These are phyloP conservation scores for Tanypteryx hageni DNA, from an alignment of 2,888 invertebrate species.

Conservation along the genomic window DNA sequence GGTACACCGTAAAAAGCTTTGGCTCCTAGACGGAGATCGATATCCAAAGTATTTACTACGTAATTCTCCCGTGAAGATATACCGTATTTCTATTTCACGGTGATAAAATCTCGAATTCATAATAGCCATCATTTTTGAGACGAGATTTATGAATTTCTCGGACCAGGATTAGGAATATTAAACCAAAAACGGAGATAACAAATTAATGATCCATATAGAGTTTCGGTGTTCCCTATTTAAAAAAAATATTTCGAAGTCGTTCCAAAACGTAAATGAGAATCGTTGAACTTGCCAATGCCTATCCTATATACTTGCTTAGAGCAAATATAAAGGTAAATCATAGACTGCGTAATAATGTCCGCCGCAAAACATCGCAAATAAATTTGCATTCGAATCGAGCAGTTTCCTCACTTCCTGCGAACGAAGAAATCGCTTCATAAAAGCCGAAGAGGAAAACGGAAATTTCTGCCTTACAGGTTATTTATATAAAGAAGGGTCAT, in stretches of 20 bases:
- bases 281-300: neutral
- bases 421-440: conserved; percentile 5
- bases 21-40: neutral
- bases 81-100: no score
- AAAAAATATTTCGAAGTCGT: neutral
- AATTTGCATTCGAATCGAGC: neutral
- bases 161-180: no score
- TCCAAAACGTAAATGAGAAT: neutral
- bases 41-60: neutral
- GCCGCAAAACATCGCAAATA: neutral
- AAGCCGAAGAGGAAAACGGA: neutral
- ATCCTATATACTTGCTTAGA: neutral
- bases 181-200: no score
- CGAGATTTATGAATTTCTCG: no score
- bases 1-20: neutral
- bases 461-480: neutral
- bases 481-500: neutral
- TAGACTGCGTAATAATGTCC: neutral
- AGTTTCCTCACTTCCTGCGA: neutral
- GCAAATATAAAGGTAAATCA: neutral
- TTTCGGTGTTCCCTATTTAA: no score
- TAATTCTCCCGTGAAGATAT: neutral
- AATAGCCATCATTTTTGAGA: no score
- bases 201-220: no score
- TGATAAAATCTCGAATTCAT: no score